Conservation (phyloP, 2,797 vertebrate genomes). For the Heterohyrax brucei region DNA sequence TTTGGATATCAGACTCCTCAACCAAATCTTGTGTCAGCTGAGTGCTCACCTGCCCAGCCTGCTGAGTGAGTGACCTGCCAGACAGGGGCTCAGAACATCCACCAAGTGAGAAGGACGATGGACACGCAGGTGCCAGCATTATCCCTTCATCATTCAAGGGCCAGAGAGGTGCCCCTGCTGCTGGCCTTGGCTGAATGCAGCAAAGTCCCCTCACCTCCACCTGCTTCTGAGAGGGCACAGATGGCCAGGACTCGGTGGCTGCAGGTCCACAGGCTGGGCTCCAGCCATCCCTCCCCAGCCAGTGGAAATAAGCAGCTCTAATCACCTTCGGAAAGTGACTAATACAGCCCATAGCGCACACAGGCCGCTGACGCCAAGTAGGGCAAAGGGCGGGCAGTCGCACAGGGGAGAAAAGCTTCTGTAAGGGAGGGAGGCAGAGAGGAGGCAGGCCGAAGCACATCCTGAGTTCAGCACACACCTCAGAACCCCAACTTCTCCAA, state of each 20-base stretch:
- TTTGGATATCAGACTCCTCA: slow-evolving; percentile 18
- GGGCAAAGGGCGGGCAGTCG: slow-evolving; percentile 86
- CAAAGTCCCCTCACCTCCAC: neutral
- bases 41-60: neutral
- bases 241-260: neutral
- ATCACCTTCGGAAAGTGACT: slow-evolving; percentile 88
- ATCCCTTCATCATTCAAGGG: neutral
- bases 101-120: neutral
- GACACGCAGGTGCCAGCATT: neutral
- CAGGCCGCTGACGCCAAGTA: slow-evolving; percentile 86
- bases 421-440: slow-evolving; percentile 70
- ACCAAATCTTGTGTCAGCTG: slow-evolving; percentile 19
- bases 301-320: slow-evolving; percentile 82
- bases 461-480: slow-evolving; percentile 75
- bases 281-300: slow-evolving; percentile 82
- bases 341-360: slow-evolving; percentile 83
- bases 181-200: neutral
- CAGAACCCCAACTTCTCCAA: slow-evolving; percentile 83
- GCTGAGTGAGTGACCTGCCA: neutral
- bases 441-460: slow-evolving; percentile 83
- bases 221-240: neutral
- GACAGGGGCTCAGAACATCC: slow-evolving; percentile 21
- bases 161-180: neutral
- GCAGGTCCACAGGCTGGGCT: slow-evolving; percentile 72
- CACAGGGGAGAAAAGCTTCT: slow-evolving; percentile 84